Evolutionary conservation across 2,797 vertebrate genomes (phyloP).

Genomic region (Falco cherrug): DNA sequence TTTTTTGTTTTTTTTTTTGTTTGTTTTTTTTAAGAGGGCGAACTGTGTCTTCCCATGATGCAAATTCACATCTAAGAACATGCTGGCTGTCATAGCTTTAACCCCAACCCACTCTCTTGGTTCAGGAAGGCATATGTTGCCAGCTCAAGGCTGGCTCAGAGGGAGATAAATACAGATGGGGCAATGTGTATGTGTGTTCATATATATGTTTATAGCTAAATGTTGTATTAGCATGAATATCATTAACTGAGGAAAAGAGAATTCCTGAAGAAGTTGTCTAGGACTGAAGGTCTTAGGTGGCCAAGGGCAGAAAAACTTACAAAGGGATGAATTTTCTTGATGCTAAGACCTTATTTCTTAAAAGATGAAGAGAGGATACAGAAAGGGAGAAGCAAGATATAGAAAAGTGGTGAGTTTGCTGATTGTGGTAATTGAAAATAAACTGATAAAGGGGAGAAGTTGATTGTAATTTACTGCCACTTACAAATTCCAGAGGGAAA

Average conservation of each 20-base stretch:
- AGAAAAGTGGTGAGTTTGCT: neutral
- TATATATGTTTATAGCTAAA: neutral
- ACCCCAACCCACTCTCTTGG: neutral
- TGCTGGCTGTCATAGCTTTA: neutral
- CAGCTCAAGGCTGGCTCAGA: neutral
- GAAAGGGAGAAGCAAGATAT: neutral
- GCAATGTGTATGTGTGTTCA: neutral
- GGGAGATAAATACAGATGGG: neutral
- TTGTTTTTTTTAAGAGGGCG: neutral
- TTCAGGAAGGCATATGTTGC: neutral
- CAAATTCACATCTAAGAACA: neutral
- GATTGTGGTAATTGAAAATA: neutral
- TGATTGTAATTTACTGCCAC: neutral
- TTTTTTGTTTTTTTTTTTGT: neutral
- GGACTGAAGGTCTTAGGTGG: neutral
- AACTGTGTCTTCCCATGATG: neutral
- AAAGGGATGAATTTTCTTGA: neutral
- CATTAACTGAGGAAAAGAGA: neutral
- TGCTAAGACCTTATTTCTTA: neutral
- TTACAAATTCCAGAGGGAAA: neutral
- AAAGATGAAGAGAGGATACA: neutral
- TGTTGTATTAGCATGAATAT: neutral
- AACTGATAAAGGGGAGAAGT: neutral
- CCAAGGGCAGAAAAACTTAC: neutral
- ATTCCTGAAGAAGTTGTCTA: neutral